These are phyloP conservation scores for Pachyrhynchus sulphureomaculatus DNA, from an alignment of 1,140 invertebrate genomes.

Conservation along the genomic window DNA sequence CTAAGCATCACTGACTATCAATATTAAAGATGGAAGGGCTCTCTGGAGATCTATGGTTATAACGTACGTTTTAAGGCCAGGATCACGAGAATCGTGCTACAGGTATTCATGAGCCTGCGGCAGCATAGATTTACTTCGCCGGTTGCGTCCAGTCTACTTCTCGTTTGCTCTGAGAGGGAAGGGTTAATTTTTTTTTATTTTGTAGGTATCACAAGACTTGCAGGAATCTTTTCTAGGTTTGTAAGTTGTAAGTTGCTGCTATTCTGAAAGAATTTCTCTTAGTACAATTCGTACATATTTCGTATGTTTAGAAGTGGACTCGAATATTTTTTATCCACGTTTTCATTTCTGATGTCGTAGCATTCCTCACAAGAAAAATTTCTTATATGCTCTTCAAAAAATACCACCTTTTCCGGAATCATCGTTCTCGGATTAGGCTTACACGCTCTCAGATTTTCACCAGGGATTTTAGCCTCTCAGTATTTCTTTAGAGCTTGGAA, in stretches of 20 bases:
- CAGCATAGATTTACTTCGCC: slow-evolving; percentile 11
- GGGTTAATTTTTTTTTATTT: too few species aligned
- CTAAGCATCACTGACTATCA: slow-evolving; percentile 11
- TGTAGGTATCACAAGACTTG: slow-evolving; percentile 9
- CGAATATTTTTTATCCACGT: slow-evolving; percentile 9
- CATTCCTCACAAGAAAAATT: too few species aligned
- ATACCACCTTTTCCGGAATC: too few species aligned
- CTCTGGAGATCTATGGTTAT: slow-evolving; percentile 17
- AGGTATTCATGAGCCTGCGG: background rate
- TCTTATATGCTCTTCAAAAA: too few species aligned
- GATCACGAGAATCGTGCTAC: background rate
- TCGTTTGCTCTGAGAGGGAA: too few species aligned
- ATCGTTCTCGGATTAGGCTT: too few species aligned
- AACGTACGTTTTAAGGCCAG: background rate
- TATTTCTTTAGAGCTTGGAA: too few species aligned
- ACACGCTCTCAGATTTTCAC: too few species aligned
- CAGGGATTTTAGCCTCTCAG: too few species aligned
- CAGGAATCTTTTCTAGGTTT: background rate
- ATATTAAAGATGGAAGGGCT: slow-evolving; percentile 16
- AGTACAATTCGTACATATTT: slow-evolving; percentile 9
- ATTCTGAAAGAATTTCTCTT: background rate
- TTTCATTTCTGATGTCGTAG: too few species aligned
- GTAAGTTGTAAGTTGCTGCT: background rate
- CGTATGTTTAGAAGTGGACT: slow-evolving; percentile 1
- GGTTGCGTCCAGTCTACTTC: too few species aligned